Base-by-base conservation (phyloP, 1,140 invertebrate species). In the Pemphigus obesinymphae region DNA sequence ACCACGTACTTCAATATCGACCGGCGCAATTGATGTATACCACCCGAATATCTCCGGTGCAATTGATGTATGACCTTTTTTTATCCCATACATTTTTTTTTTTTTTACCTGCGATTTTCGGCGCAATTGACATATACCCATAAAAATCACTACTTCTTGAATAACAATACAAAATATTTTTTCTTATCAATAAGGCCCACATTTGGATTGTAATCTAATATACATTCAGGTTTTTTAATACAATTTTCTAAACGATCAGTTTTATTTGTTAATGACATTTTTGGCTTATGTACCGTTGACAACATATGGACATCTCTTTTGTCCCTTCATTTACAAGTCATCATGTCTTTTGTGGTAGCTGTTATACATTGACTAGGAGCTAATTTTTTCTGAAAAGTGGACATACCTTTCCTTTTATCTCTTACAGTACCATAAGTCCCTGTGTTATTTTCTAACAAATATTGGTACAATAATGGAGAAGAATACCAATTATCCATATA, bases 401-500 rank as follows among this genome's bases (percentile, higher is more conserved):
- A 85, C 84, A 87, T 85, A 82, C 80, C 81, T 84, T 84, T 85
- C 81, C 84, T 83, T n/a, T 83, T 83, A 50, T 10, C 40, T 55
- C 82, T 84, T 31, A 85, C 85, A 45, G 85, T 86, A 34, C 84
- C 84, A 83, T 84, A 86, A 34, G 84, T 83, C 68, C 84, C 83
- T 0, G 84, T 86, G 50, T 82, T 72, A 37, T 84, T 82, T 23
- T 83, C 76, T 63, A 84, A 82, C 20, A 86, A 83, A 70, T 82
- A 83, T 66, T 78, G 63, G 66, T 83, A 84, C 72, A 86, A 82
- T 55, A 66, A 29, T 13, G 84, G 84, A 73, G 83, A 84, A 8
- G 83, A 85, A 70, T 86, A 86, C 83, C 84, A 86, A 82, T 86
- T 85, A 72, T 86, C 85, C 29, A 84, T 76, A 83, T 82, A 86